Conservation (phyloP, 2,113 vertebrate species). For the Hippocampus mohnikei region DNA sequence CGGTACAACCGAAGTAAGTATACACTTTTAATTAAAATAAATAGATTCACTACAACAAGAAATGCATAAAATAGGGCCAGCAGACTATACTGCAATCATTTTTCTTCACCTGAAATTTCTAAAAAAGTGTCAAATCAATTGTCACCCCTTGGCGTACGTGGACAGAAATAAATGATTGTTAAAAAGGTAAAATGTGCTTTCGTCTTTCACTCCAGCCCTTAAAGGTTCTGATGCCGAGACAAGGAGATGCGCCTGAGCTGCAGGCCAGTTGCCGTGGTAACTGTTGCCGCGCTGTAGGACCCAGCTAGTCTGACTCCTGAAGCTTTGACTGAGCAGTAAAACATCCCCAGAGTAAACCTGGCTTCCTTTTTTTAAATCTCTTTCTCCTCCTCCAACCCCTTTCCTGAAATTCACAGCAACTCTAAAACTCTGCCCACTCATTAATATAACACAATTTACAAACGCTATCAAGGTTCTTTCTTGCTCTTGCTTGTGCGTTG, state of each 20-base stretch:
- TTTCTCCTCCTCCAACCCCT: slow-evolving; percentile 29
- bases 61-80: too few relatives aligned
- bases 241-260: slow-evolving; percentile 71
- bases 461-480: slow-evolving; percentile 53
- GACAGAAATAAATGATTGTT: not conserved
- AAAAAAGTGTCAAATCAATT: too few relatives aligned
- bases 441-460: slow-evolving; percentile 50
- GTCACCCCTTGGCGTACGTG: not conserved
- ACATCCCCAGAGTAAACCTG: slow-evolving; percentile 68
- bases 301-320: slow-evolving; percentile 66
- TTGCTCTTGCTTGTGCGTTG: slow-evolving; percentile 12
- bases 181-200: slow-evolving; percentile 50
- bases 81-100: too few relatives aligned
- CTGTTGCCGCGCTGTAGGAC: slow-evolving; percentile 71
- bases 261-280: slow-evolving; percentile 83
- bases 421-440: slow-evolving; percentile 33
- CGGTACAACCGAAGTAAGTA: too few relatives aligned
- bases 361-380: slow-evolving; percentile 30
- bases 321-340: slow-evolving; percentile 67
- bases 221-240: slow-evolving; percentile 79
- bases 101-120: too few relatives aligned
- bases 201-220: slow-evolving; percentile 80
- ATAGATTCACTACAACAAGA: too few relatives aligned
- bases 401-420: slow-evolving; percentile 12
- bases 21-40: too few relatives aligned